Conservation (phyloP, 2,888 invertebrate genomes). For the Drosophila lutescens region DNA sequence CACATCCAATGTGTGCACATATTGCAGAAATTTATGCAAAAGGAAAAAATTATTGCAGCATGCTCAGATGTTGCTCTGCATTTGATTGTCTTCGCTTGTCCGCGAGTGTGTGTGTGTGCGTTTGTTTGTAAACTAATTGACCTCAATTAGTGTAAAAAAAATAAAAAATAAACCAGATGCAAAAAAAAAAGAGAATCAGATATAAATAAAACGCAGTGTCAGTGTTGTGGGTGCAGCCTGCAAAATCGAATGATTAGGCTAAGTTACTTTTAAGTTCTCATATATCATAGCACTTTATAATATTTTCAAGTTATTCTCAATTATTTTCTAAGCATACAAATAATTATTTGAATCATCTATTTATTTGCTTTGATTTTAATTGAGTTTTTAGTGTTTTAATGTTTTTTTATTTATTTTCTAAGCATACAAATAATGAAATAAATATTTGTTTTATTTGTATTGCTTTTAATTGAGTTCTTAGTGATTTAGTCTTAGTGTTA, state of each 20-base stretch:
- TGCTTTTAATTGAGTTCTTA: too few species aligned
- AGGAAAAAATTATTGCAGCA: slow-evolving; percentile 22
- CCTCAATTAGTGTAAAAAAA: slow-evolving; percentile 79
- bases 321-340: too few species aligned
- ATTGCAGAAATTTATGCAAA: slow-evolving; percentile 65
- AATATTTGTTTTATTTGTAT: too few species aligned
- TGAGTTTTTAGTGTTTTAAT: too few species aligned
- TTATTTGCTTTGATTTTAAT: too few species aligned
- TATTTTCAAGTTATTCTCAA: too few species aligned
- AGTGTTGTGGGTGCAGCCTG: slow-evolving; percentile 4
- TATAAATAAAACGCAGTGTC: background rate
- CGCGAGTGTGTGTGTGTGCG: slow-evolving; percentile 20
- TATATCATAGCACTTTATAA: too few species aligned
- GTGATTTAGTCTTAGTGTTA: too few species aligned
- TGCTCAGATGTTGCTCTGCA: slow-evolving; percentile 56
- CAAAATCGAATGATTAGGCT: background rate
- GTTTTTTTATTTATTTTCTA: too few species aligned
- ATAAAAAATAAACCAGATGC: slow-evolving; percentile 45
- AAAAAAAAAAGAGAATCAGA: background rate
- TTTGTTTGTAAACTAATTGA: slow-evolving; percentile 80
- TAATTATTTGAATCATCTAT: too few species aligned
- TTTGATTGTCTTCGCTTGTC: slow-evolving; percentile 49
- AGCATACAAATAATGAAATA: too few species aligned
- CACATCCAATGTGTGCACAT: slow-evolving; percentile 57
- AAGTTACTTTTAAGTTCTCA: too few species aligned